Percentiles rank a stretch among this genome's conserved stretches.
These are phyloP conservation scores for Pollenia labialis DNA, from an alignment of 2,888 invertebrate genomes.

Conservation along the genomic window DNA sequence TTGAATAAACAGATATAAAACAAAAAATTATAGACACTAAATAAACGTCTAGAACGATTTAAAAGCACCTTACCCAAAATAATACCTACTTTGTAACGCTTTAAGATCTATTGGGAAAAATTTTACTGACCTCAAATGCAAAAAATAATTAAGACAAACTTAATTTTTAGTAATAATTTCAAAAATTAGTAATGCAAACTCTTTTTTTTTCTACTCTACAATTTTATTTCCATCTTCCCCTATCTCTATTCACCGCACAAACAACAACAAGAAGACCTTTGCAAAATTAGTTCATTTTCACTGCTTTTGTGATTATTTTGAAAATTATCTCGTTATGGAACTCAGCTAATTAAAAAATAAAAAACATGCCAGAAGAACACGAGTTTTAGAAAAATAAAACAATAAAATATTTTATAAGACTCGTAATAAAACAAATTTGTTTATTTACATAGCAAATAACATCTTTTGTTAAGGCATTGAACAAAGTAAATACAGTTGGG, in stretches of 20 bases:
- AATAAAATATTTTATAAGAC: slow-evolving; percentile 45
- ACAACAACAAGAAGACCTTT: neutral
- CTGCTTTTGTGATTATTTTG: neutral
- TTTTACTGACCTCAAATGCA: too few species aligned
- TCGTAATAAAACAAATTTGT: slow-evolving; percentile 30
- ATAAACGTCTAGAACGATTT: too few species aligned
- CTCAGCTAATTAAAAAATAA: neutral
- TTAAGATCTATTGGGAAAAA: too few species aligned
- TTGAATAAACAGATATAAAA: too few species aligned
- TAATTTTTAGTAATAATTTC: too few species aligned
- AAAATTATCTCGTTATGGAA: slow-evolving; percentile 2
- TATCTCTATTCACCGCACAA: neutral
- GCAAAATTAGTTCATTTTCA: neutral
- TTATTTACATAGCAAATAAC: slow-evolving; percentile 25
- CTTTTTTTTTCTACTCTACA: too few species aligned
- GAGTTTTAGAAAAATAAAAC: slow-evolving; percentile 32
- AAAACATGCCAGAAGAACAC: slow-evolving; percentile 1
- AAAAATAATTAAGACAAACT: too few species aligned
- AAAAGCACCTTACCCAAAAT: too few species aligned
- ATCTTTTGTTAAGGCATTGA: neutral
- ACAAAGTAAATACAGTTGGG: slow-evolving; percentile 58
- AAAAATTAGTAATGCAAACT: too few species aligned
- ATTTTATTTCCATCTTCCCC: too few species aligned
- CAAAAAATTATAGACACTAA: too few species aligned
- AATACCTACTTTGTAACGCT: too few species aligned